These are phyloP conservation scores for Tiliacea citrago DNA, from an alignment of 2,888 invertebrate species.

Conservation along the genomic window DNA sequence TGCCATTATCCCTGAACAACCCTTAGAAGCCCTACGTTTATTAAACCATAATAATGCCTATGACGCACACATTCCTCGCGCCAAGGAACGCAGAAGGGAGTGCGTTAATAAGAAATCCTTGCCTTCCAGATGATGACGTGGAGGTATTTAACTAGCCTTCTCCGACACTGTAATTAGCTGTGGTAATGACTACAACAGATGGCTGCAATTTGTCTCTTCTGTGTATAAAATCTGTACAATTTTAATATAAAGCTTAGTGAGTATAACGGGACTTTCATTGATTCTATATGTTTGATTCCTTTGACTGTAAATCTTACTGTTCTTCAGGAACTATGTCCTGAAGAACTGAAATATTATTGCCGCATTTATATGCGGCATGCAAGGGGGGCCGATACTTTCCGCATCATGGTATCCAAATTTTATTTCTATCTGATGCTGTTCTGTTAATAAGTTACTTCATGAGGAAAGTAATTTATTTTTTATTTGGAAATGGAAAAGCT, in stretches of 20 bases:
- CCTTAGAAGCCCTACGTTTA: constrained; percentile 73
- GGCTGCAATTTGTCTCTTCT: constrained; percentile 43
- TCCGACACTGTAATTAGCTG: constrained; percentile 56
- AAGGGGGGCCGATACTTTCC: neutral
- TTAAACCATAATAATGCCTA: constrained; percentile 71
- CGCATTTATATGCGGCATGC: accelerated
- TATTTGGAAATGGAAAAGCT: neutral
- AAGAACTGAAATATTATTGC: no score
- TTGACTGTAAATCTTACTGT: neutral
- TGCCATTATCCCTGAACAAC: constrained; percentile 18
- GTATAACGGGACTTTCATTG: constrained; percentile 19
- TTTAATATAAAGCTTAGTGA: constrained; percentile 28
- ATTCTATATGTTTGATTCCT: neutral
- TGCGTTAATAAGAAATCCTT: constrained; percentile 69
- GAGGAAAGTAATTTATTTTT: neutral
- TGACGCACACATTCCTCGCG: constrained; percentile 72
- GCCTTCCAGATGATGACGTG: constrained; percentile 56
- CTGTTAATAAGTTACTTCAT: neutral
- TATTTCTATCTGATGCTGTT: neutral
- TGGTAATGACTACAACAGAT: constrained; percentile 52
- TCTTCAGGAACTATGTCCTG: no score
- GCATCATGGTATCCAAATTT: neutral
- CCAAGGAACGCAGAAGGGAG: constrained; percentile 77
- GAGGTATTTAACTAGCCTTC: constrained; percentile 47
- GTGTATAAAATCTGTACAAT: constrained; percentile 20